phyloP scores from a whole-genome alignment of 1,140 invertebrate species.

The Zaprionus vittiger region DNA sequence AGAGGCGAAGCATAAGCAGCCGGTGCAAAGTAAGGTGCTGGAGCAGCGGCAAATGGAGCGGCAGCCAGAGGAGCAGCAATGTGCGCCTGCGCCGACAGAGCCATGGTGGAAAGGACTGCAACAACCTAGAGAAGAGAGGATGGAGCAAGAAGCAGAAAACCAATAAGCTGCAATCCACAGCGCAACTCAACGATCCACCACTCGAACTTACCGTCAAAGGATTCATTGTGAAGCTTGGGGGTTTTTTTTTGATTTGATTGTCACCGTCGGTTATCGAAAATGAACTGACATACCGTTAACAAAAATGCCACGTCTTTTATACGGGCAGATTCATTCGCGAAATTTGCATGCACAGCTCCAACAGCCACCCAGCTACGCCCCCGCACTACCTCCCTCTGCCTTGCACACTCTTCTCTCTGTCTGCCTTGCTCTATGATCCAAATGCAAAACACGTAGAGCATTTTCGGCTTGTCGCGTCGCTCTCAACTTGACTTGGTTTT shows the following conservation, averaged over 20 bases:
- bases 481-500: constrained; percentile 7
- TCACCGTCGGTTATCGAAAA: constrained; percentile 83
- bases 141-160: not conserved
- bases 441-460: constrained; percentile 67
- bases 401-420: not conserved
- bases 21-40: constrained; percentile 51
- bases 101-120: constrained; percentile 81
- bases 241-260: constrained; percentile 53
- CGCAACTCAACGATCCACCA: not conserved
- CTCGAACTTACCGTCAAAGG: constrained; percentile 77
- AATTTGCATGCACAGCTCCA: constrained; percentile 60
- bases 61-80: constrained; percentile 49
- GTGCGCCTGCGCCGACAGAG: constrained; percentile 71
- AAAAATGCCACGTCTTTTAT: constrained; percentile 79
- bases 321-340: constrained; percentile 63
- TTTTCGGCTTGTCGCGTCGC: constrained; percentile 50
- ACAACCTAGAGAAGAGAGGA: constrained; percentile 64
- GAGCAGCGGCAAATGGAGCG: constrained; percentile 49
- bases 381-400: constrained; percentile 17
- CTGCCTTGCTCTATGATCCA: constrained; percentile 63
- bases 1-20: constrained; percentile 10
- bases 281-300: constrained; percentile 82
- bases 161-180: not conserved
- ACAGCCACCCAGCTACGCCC: constrained; percentile 41
- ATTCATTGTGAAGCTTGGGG: constrained; percentile 83